Base-by-base conservation (phyloP, 2,888 invertebrate species). In the Hecatera dysodea region DNA sequence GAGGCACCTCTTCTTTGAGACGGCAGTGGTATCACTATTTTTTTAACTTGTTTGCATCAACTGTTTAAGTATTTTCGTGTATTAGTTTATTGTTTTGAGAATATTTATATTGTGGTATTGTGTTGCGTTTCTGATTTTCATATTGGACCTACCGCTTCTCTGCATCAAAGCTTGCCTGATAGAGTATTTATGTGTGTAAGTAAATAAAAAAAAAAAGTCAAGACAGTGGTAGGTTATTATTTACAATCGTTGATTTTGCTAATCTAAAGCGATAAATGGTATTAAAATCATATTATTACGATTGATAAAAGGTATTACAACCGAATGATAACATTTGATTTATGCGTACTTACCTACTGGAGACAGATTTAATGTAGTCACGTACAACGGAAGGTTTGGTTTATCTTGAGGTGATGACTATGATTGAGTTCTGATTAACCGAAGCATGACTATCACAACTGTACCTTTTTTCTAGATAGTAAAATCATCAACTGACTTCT, bases 321-420 rank as follows among this genome's bases (percentile, higher is more conserved):
- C 68, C 65, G 92, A 95, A 92, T 95, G 94, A 95, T 96, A 95
- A 94, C 91, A 94, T 94, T 95, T 95, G 96, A 95, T 95, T 96
- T 95, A 95, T 93, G 92, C 87, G 87, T 90, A 87, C 83, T 83
- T 87, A 77, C 77, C 70, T 64, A 62, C 11, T 42, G 24, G n/a
- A 42, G 63, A 29, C 22, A 61, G 57, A 66, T 74, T 61, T 61
- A 50, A 61, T 15, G 39, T 44, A 63, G 33, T 39, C 46, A n/a
- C 17, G 27, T 75, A 46, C 39, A 24, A 39, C 8, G 1, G 36
- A 15, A n/a, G 24, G 44, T 64, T 39, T 24, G 1, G 17, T 36
- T 42, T 33, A 33, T 48, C 29, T 12, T 33, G 2, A 12, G 33
- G 17, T 36, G 22, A 57, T 59, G 17, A 6, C 24, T 57, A 12